These are phyloP conservation scores for Drosophila subsilvestris DNA, from an alignment of 2,888 invertebrate genomes.

Conservation along the genomic window DNA sequence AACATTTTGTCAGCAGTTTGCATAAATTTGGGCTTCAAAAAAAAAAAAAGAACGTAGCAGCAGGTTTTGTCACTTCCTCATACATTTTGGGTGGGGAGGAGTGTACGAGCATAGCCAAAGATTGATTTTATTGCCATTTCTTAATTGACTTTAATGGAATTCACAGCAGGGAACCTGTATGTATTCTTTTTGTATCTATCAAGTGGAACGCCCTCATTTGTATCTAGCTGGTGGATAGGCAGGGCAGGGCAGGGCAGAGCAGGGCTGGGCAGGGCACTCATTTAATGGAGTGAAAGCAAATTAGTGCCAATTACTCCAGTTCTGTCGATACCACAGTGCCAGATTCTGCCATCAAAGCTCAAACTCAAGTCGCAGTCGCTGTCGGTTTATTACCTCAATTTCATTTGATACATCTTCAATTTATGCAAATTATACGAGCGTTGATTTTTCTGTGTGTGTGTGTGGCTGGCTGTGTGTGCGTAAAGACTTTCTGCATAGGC, in stretches of 20 bases:
- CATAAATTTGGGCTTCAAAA: conserved; percentile 37
- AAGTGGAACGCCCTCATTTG: conserved; percentile 58
- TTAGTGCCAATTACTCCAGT: conserved; percentile 46
- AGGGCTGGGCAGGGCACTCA: too few relatives aligned
- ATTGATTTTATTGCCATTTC: conserved; percentile 50
- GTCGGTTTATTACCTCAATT: conserved; percentile 38
- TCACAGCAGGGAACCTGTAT: conserved; percentile 7
- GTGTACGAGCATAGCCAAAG: conserved; percentile 16
- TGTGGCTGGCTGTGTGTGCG: too few relatives aligned
- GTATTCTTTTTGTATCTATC: conserved; percentile 12
- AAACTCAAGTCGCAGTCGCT: conserved; percentile 15
- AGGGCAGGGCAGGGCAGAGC: background rate
- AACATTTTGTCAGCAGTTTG: conserved; percentile 31
- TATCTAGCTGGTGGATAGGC: conserved; percentile 51
- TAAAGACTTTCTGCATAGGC: conserved; percentile 54
- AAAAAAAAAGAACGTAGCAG: conserved; percentile 29
- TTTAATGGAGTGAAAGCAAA: conserved; percentile 41
- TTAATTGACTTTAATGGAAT: conserved; percentile 50
- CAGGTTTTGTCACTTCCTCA: conserved; percentile 30
- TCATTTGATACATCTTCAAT: conserved; percentile 66
- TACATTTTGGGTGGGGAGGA: conserved; percentile 6
- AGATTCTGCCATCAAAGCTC: conserved; percentile 29
- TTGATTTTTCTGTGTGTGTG: conserved; percentile 58
- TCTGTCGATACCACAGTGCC: conserved; percentile 28
- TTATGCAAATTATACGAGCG: conserved; percentile 69